Evolutionary conservation across 1,140 invertebrate genomes (phyloP).

Genomic region (Zaprionus inermis): DNA sequence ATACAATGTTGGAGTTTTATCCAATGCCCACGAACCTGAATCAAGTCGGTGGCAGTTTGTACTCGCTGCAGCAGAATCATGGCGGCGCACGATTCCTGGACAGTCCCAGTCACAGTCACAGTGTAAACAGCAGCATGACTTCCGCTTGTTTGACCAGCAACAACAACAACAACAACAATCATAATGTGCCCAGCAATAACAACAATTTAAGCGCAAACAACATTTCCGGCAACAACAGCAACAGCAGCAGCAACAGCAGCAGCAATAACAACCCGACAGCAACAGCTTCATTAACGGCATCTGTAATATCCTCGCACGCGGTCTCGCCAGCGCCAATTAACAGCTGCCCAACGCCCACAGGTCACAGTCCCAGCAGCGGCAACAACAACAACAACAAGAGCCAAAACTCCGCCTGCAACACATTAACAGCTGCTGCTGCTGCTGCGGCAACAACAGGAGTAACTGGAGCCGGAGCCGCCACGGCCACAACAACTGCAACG

Average conservation of each 20-base stretch:
- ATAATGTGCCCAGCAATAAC: slow-evolving; percentile 36
- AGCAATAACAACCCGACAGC: slow-evolving; percentile 63
- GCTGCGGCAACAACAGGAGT: slow-evolving; percentile 35
- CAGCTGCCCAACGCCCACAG: slow-evolving; percentile 77
- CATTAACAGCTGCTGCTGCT: slow-evolving; percentile 72
- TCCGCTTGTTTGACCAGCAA: slow-evolving; percentile 37
- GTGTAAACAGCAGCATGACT: slow-evolving; percentile 49
- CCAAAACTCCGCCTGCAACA: slow-evolving; percentile 68
- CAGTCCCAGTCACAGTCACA: slow-evolving; percentile 63
- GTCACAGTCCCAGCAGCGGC: slow-evolving; percentile 62
- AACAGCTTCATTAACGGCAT: slow-evolving; percentile 72
- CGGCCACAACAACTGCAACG: slow-evolving; percentile 28
- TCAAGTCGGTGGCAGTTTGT: slow-evolving; percentile 77
- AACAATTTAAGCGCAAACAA: slow-evolving; percentile 39
- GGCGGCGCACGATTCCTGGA: slow-evolving; percentile 77
- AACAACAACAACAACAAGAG: slow-evolving; percentile 38
- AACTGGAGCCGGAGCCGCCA: slow-evolving; percentile 34
- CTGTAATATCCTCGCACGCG: slow-evolving; percentile 63
- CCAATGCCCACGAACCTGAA: slow-evolving; percentile 84
- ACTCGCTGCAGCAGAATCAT: slow-evolving; percentile 81
- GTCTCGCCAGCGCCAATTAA: slow-evolving; percentile 68
- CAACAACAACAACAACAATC: slow-evolving; percentile 43
- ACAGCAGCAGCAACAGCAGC: slow-evolving; percentile 57
- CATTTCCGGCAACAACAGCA: slow-evolving; percentile 66
- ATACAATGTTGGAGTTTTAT: slow-evolving; percentile 83